Conservation (phyloP, 2,888 invertebrate species). For the Chirona hameri region DNA sequence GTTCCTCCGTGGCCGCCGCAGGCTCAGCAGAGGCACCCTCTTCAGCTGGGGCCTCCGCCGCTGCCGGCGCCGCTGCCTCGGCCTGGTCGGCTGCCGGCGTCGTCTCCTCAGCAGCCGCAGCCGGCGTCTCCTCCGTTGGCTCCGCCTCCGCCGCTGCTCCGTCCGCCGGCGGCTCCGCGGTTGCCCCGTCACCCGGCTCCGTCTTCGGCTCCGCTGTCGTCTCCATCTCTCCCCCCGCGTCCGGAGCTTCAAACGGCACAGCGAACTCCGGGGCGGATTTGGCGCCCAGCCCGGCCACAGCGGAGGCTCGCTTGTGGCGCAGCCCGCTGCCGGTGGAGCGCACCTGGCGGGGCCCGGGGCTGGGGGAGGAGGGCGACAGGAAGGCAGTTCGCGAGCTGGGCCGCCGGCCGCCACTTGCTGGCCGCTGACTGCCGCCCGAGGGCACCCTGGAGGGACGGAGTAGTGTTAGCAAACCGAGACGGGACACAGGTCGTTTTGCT, state of each 20-base stretch:
- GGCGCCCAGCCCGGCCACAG: background rate
- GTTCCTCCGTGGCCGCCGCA: background rate
- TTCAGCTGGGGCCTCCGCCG: background rate
- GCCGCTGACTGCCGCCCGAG: background rate
- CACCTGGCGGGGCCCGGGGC: background rate
- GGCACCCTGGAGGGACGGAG: background rate
- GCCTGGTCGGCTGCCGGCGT: no score
- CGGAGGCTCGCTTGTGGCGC: background rate
- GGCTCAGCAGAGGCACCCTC: background rate
- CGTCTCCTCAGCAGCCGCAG: background rate
- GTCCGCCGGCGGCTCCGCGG: background rate
- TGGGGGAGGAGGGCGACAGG: background rate
- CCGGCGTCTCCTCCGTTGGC: background rate
- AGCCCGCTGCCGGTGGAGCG: background rate
- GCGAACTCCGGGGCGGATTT: background rate
- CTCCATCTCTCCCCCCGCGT: background rate
- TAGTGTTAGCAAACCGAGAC: background rate
- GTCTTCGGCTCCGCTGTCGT: background rate
- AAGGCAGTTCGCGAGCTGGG: background rate
- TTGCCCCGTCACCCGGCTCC: no score
- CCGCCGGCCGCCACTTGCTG: background rate
- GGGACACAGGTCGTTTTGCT: background rate
- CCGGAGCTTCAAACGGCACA: background rate
- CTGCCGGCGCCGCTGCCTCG: background rate
- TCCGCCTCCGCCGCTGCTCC: background rate